phyloP scores from a whole-genome alignment of 2,113 vertebrate species.

The Ceratotherium simum region DNA sequence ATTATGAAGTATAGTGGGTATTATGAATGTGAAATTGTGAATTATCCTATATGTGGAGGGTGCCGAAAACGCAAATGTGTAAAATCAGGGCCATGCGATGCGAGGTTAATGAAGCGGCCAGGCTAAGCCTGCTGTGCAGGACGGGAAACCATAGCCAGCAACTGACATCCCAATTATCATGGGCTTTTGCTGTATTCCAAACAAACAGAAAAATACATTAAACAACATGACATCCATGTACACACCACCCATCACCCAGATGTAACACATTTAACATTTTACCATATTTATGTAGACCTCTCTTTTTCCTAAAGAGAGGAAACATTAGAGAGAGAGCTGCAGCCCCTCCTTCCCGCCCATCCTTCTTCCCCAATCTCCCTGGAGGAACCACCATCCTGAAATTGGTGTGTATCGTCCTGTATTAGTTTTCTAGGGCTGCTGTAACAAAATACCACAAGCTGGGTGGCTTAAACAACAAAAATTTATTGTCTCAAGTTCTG shows the following conservation, averaged over 20 bases:
- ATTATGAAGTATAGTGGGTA: not conserved
- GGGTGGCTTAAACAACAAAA: not conserved
- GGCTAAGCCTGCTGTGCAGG: no score
- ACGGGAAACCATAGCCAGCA: not conserved
- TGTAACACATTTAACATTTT: not conserved
- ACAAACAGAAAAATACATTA: not conserved
- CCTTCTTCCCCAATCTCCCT: not conserved
- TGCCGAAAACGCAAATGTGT: not conserved
- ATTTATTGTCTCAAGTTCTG: not conserved
- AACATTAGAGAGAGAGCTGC: not conserved
- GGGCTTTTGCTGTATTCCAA: not conserved
- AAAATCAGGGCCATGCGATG: not conserved
- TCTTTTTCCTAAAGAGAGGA: not conserved
- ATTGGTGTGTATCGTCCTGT: not conserved
- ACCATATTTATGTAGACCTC: not conserved
- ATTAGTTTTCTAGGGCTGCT: not conserved
- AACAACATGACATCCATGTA: not conserved
- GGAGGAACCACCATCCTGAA: not conserved
- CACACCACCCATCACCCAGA: not conserved
- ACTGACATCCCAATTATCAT: no score
- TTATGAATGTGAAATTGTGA: not conserved
- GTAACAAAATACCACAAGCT: not conserved
- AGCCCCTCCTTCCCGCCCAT: no score
- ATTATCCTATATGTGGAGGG: not conserved
- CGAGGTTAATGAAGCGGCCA: not conserved